Conservation (phyloP, 2,113 vertebrate genomes). For the Pteropus alecto region DNA sequence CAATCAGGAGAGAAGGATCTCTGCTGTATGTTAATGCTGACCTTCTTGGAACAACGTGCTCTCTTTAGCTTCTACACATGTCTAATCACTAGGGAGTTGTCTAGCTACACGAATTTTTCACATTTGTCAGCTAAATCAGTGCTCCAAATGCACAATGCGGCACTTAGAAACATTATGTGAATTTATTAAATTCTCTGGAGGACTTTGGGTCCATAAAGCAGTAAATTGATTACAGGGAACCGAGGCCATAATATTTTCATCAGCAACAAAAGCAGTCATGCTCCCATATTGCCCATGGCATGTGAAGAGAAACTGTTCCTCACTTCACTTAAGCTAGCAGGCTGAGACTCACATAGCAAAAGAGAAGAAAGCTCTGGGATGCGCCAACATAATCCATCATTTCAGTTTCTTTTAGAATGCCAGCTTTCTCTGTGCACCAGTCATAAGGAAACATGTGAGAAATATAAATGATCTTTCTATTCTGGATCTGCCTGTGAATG, state of each 20-base stretch:
- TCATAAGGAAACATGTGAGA: neutral
- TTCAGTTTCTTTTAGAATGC: neutral
- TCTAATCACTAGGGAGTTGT: slow-evolving; percentile 70
- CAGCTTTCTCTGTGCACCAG: neutral
- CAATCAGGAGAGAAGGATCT: neutral
- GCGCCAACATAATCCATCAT: neutral
- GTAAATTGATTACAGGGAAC: slow-evolving; percentile 77
- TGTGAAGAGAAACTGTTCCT: slow-evolving; percentile 15
- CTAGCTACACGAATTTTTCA: slow-evolving; percentile 70
- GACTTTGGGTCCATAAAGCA: slow-evolving; percentile 78
- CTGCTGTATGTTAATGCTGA: slow-evolving; percentile 47
- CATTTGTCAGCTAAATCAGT: slow-evolving; percentile 77
- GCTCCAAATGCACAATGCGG: slow-evolving; percentile 74
- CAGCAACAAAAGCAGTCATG: slow-evolving; percentile 56
- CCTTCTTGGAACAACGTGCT: slow-evolving; percentile 48
- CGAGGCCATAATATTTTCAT: slow-evolving; percentile 74
- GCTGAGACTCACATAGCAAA: neutral
- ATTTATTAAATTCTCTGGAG: slow-evolving; percentile 80
- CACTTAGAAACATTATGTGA: slow-evolving; percentile 77
- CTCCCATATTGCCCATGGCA: slow-evolving; percentile 53
- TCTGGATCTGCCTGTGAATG: neutral
- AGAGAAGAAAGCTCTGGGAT: neutral
- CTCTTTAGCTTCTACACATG: slow-evolving; percentile 55
- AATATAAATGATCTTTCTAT: neutral
- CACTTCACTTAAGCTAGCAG: neutral